Evolutionary conservation across 2,113 vertebrate species (phyloP).

Genomic region (Anguilla japonica): DNA sequence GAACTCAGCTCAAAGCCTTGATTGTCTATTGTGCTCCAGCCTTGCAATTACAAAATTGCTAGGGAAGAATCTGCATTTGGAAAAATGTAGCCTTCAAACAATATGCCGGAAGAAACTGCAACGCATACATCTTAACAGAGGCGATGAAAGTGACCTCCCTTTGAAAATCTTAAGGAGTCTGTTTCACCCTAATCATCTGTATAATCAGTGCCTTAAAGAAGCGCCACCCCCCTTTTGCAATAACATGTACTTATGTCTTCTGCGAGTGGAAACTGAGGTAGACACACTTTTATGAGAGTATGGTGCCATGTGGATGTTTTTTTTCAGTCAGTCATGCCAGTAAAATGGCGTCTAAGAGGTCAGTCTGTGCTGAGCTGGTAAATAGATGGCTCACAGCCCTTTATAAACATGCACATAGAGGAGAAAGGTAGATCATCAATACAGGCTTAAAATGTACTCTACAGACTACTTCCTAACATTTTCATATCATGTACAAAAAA

Average conservation of each 20-base stretch:
- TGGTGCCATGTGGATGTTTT: background rate
- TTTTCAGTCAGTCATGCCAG: background rate
- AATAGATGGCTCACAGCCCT: background rate
- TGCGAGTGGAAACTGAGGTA: background rate
- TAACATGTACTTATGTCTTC: background rate
- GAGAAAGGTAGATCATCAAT: background rate
- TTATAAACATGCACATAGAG: background rate
- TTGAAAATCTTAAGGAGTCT: conserved; percentile 43
- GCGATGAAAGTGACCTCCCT: conserved; percentile 30
- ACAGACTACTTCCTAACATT: background rate
- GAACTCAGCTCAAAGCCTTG: conserved; percentile 7
- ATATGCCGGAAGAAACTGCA: background rate
- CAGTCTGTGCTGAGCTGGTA: background rate
- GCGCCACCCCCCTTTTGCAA: conserved; percentile 4
- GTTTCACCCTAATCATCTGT: conserved; percentile 42
- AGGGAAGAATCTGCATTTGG: conserved; percentile 21
- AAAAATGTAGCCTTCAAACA: conserved; percentile 11
- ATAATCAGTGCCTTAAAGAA: conserved; percentile 51
- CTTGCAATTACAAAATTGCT: background rate
- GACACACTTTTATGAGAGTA: background rate
- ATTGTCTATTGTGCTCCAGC: conserved; percentile 6
- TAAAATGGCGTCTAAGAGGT: background rate
- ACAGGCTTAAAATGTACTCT: background rate
- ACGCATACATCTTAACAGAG: background rate
- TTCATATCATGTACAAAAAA: background rate